These are phyloP conservation scores for Stichodactyla helianthus DNA, from an alignment of 64 coral and sea anemone genomes.

Conservation along the genomic window DNA sequence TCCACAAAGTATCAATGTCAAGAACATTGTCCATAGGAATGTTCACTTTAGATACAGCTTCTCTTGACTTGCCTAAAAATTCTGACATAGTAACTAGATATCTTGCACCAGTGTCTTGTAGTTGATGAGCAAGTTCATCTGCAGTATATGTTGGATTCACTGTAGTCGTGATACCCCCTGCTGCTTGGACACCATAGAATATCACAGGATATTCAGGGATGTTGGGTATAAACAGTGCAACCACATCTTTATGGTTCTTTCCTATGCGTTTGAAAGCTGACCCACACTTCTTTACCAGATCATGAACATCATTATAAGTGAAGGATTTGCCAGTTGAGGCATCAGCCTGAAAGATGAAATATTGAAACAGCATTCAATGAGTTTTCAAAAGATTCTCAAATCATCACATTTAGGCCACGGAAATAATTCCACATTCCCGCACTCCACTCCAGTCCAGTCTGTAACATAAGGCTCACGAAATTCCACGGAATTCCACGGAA, in stretches of 20 bases:
- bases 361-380: neutral
- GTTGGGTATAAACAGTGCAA: slow-evolving; percentile 59
- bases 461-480: too few relatives aligned
- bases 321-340: slow-evolving; percentile 33
- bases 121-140: slow-evolving; percentile 50
- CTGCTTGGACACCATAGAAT: slow-evolving; percentile 39
- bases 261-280: slow-evolving; percentile 59
- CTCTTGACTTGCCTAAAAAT: slow-evolving; percentile 33
- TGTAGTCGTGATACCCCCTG: slow-evolving; percentile 57
- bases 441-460: too few relatives aligned
- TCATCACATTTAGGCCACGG: neutral
- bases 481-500: too few relatives aligned
- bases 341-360: slow-evolving; percentile 37
- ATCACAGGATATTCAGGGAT: slow-evolving; percentile 55
- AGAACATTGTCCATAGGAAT: slow-evolving; percentile 25
- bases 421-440: neutral
- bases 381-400: neutral
- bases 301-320: slow-evolving; percentile 44
- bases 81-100: slow-evolving; percentile 40
- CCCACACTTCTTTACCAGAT: slow-evolving; percentile 35
- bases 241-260: slow-evolving; percentile 57
- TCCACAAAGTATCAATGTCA: neutral
- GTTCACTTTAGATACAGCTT: slow-evolving; percentile 14
- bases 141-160: slow-evolving; percentile 23
- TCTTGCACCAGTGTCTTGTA: slow-evolving; percentile 43